Percentiles rank a stretch among this genome's conserved stretches.
phyloP scores from a whole-genome alignment of 2,797 vertebrate species.

The Poecilia velifera region DNA sequence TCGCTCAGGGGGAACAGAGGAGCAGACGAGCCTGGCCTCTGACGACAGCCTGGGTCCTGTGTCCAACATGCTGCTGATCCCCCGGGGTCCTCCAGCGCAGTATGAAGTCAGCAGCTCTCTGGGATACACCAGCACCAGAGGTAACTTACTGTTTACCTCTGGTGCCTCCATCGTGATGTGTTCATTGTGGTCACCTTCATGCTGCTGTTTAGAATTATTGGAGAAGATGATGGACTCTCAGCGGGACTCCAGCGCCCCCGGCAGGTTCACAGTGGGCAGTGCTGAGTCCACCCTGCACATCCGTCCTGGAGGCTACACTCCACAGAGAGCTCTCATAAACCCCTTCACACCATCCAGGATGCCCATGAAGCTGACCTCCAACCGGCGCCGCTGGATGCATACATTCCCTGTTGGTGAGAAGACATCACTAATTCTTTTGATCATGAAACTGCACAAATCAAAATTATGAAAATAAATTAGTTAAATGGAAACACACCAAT shows the following conservation, averaged over 20 bases:
- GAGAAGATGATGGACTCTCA: constrained; percentile 92
- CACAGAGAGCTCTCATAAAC: constrained; percentile 95
- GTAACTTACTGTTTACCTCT: constrained; percentile 67
- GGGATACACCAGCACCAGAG: constrained; percentile 95
- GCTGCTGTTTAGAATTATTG: constrained; percentile 81
- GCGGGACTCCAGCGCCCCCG: constrained; percentile 93
- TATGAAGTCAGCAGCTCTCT: constrained; percentile 98
- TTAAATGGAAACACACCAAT: too few relatives aligned
- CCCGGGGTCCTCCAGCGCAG: constrained; percentile 85
- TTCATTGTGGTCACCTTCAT: neutral
- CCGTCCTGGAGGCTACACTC: constrained; percentile 89
- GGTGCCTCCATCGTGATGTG: neutral
- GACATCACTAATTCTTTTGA: neutral
- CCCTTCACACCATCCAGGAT: constrained; percentile 97
- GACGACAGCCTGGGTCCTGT: constrained; percentile 93
- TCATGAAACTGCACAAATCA: too few relatives aligned
- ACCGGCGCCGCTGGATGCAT: constrained; percentile 97
- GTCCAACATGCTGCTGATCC: constrained; percentile 93
- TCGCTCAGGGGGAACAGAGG: constrained; percentile 81
- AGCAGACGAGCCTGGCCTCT: constrained; percentile 93
- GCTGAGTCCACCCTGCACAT: constrained; percentile 93
- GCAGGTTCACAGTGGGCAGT: constrained; percentile 95
- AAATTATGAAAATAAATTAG: too few relatives aligned
- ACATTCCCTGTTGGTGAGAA: constrained; percentile 93
- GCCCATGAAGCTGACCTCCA: constrained; percentile 98